Conservation (phyloP, 2,797 vertebrate species). For the Leptodactylus fallax region DNA sequence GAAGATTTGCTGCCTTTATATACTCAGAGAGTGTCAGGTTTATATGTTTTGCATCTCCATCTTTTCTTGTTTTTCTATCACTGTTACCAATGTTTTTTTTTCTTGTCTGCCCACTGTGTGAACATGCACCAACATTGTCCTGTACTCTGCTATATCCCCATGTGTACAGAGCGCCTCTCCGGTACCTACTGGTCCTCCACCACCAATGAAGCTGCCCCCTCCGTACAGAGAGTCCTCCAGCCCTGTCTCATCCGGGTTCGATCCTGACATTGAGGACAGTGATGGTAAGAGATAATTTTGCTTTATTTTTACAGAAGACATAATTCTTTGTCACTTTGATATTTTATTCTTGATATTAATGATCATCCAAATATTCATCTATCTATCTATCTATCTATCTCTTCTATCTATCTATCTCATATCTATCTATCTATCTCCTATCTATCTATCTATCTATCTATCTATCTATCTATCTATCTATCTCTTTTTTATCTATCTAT, state of each 20-base stretch:
- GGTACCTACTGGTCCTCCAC: slow-evolving; percentile 70
- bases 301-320: background rate
- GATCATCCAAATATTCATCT: no score
- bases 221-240: slow-evolving; percentile 72
- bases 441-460: background rate
- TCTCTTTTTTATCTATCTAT: no score
- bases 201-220: slow-evolving; percentile 80
- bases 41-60: background rate
- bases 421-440: background rate
- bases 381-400: no score
- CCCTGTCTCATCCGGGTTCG: slow-evolving; percentile 49
- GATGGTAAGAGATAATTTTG: slow-evolving; percentile 26
- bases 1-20: background rate
- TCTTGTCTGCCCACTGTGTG: background rate
- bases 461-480: no score
- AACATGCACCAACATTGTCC: background rate
- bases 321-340: background rate
- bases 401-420: background rate
- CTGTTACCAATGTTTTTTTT: background rate
- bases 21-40: background rate
- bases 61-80: no score
- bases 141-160: no score
- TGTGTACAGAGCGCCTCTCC: slow-evolving; percentile 66
- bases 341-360: no score
- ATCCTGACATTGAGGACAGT: slow-evolving; percentile 43